Evolutionary conservation across 1,140 invertebrate genomes (phyloP), one percentile per base, ranked within the genome.

Genomic region (Lethocerus indicus): DNA sequence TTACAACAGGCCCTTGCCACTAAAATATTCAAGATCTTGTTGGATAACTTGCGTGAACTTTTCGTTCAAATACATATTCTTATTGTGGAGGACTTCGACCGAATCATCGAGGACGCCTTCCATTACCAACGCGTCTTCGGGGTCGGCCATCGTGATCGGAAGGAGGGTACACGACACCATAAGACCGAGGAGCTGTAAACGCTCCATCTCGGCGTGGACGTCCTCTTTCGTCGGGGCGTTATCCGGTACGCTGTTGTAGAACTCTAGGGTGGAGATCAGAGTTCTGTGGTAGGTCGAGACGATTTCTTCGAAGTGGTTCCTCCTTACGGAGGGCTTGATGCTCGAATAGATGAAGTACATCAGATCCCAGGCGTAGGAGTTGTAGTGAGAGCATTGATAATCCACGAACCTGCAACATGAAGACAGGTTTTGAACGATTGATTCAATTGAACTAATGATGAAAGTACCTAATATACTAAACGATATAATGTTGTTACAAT

Each of bases 281-380:
- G 47, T 40, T n/a, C 41, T n/a, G 36, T 49, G 29, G 36, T 49
- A 49, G 20, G 21, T 23, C 27, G 39, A n/a, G 20, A 49, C n/a
- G 21, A 40, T n/a, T n/a, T 24, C 20, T 18, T 49, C 36, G 29
- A 39, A 49, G 28, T 49, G 32, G 6, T 24, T 23, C 23, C 47
- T 20, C 26, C 47, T 20, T 18, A 36, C 36, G 1, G 29, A 16
- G 14, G 47, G 20, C 18, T 39, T 39, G 36, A 49, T 44, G 23
- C 49, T 50, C 21, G 36, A 43, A 39, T 43, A 50, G 1, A 50
- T 43, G 29, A 50, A 50, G 23, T 44, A 50, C 12, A 43, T 26
- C 7, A 50, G 21, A 21, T 50, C 49, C 41, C 25, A 32, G 18
- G 20, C 40, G 21, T 7, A 35, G 4, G 49, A 43, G 49, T 50